Evolutionary conservation across 2,113 vertebrate genomes (phyloP).

Genomic region (Silurus meridionalis): DNA sequence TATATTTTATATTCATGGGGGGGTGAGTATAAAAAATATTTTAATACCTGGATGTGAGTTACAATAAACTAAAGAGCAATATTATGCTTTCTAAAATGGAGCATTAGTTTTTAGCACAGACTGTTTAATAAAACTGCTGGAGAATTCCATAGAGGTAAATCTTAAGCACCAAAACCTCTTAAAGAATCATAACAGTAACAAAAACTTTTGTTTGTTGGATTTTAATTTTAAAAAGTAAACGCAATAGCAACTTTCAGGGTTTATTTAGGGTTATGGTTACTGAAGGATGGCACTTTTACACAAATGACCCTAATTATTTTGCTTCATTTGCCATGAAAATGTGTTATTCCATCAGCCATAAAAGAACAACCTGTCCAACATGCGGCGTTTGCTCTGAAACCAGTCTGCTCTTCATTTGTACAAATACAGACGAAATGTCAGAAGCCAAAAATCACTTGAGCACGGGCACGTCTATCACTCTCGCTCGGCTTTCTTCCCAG

Average conservation of each 20-base stretch:
- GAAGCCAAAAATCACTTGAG: slow-evolving; percentile 1
- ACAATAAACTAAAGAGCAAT: background rate
- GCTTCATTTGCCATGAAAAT: background rate
- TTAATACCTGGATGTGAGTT: background rate
- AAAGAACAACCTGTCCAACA: slow-evolving; percentile 7
- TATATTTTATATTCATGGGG: background rate
- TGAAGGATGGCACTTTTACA: slow-evolving; percentile 8
- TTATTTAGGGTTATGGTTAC: background rate
- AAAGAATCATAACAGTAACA: background rate
- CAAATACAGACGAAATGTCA: slow-evolving; percentile 18
- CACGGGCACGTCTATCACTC: background rate
- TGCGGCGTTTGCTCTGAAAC: background rate
- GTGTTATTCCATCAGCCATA: slow-evolving; percentile 5
- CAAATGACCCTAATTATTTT: slow-evolving; percentile 11
- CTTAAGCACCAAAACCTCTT: background rate
- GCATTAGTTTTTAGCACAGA: background rate
- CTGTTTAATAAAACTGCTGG: slow-evolving; percentile 6
- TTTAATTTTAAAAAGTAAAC: background rate
- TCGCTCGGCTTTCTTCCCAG: slow-evolving; percentile 19
- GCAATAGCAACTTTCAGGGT: background rate
- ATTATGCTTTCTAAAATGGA: background rate
- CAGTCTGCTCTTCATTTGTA: slow-evolving; percentile 5
- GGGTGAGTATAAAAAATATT: background rate
- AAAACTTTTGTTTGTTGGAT: background rate
- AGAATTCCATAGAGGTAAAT: background rate